A percentile compares a stretch with the other conserved stretches of the same genome.
Evolutionary conservation across 2,797 vertebrate species (phyloP).

Genomic region (Setipinna tenuifilis): DNA sequence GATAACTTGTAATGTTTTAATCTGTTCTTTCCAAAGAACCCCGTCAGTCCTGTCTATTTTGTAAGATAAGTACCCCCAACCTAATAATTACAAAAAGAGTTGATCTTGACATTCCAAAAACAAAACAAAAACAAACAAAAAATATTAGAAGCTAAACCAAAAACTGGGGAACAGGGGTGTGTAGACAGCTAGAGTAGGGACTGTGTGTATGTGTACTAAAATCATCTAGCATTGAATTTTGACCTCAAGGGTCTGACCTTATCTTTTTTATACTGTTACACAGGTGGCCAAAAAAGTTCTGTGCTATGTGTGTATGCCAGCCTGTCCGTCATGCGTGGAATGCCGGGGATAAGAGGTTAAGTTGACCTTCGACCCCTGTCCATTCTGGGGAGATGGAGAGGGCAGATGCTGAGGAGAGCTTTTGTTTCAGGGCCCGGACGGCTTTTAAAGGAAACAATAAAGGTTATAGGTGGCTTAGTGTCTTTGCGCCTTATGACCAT

Average conservation of each 20-base stretch:
- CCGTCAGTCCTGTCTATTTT: too few relatives aligned
- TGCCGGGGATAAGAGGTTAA: conserved; percentile 33
- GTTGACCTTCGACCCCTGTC: conserved; percentile 42
- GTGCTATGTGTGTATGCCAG: conserved; percentile 22
- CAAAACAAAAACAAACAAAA: background rate
- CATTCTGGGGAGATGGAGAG: conserved; percentile 19
- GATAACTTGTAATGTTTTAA: too few relatives aligned
- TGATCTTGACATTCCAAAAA: background rate
- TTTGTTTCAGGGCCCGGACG: conserved; percentile 46
- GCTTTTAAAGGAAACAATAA: conserved; percentile 62
- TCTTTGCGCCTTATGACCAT: conserved; percentile 37
- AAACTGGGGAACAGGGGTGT: too few relatives aligned
- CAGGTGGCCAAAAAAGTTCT: background rate
- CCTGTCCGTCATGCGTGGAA: conserved; percentile 12
- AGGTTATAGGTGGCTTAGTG: conserved; percentile 49
- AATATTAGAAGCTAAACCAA: too few relatives aligned
- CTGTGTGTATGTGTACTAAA: background rate
- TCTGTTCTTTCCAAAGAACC: too few relatives aligned
- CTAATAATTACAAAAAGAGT: background rate
- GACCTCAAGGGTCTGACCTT: background rate
- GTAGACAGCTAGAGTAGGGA: too few relatives aligned
- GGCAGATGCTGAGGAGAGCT: conserved; percentile 18
- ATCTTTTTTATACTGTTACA: background rate
- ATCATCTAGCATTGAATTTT: background rate
- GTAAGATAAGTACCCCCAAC: too few relatives aligned